Evolutionary conservation across 2,113 vertebrate species (phyloP).

Genomic region (Regulus satrapa): DNA sequence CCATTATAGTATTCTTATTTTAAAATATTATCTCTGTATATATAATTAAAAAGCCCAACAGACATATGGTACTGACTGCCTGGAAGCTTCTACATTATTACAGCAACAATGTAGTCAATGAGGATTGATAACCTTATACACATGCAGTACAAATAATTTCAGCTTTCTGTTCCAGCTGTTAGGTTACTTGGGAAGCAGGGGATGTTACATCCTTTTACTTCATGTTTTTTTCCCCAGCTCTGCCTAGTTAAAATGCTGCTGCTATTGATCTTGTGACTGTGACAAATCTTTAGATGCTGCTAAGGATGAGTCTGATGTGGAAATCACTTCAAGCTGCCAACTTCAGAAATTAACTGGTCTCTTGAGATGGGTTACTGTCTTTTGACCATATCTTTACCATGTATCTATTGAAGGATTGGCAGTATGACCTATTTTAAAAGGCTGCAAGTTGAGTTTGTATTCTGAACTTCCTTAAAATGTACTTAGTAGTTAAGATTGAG

Average conservation of each 20-base stretch:
- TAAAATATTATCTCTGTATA: not conserved
- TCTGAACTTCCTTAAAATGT: not conserved
- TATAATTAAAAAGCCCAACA: not conserved
- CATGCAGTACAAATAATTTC: rapidly evolving
- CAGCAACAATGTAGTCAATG: rapidly evolving
- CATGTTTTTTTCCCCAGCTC: not conserved
- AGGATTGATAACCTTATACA: not conserved
- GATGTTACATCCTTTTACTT: not conserved
- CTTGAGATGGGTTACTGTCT: not conserved
- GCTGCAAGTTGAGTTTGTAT: not conserved
- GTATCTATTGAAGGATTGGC: not conserved
- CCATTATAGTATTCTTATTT: not conserved
- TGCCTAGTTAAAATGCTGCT: not conserved
- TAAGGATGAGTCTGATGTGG: not conserved
- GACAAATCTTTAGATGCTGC: not conserved
- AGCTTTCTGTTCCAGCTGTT: not conserved
- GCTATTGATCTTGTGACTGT: not conserved
- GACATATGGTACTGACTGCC: not conserved
- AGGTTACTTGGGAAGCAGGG: not conserved
- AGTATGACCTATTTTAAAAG: not conserved
- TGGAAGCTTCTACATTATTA: not conserved
- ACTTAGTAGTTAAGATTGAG: not conserved
- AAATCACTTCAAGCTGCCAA: not conserved
- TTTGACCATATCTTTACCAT: not conserved
- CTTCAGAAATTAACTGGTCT: not conserved